phyloP scores from a whole-genome alignment of 2,888 invertebrate species.

The Pristionchus exspectatus region DNA sequence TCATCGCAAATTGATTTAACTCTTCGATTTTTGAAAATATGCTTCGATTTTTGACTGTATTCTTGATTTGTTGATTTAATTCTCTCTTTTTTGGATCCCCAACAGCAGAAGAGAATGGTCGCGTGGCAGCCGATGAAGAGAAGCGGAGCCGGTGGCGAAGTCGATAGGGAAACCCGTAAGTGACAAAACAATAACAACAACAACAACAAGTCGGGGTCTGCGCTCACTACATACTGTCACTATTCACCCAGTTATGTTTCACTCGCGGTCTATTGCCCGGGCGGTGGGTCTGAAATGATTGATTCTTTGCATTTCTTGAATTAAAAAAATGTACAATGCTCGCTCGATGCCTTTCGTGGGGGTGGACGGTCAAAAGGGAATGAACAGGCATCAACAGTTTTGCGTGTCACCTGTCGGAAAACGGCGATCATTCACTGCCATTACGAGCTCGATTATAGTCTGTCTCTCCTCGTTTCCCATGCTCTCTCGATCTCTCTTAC shows the following conservation, averaged over 20 bases:
- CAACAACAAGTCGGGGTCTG: neutral
- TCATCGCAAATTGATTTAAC: neutral
- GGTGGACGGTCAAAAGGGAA: neutral
- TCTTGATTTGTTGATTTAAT: too few species aligned
- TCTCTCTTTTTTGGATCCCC: neutral
- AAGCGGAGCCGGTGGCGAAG: conserved; percentile 60
- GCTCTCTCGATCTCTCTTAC: neutral
- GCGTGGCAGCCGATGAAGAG: conserved; percentile 78
- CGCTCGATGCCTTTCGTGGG: neutral
- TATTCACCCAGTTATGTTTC: neutral
- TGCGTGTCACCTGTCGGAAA: neutral
- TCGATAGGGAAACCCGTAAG: conserved; percentile 69
- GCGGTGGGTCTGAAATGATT: neutral
- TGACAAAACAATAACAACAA: neutral
- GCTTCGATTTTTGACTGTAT: too few species aligned
- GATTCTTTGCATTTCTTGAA: neutral
- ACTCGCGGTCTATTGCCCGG: neutral
- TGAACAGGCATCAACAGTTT: neutral
- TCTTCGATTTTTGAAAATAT: too few species aligned
- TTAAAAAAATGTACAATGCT: too few species aligned
- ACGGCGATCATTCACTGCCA: neutral
- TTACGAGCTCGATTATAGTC: neutral
- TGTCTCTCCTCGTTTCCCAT: neutral
- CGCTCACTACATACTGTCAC: too few species aligned
- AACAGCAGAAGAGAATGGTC: conserved; percentile 71